A percentile compares a stretch with the other conserved stretches of the same genome.
Evolutionary conservation across 2,113 vertebrate species (phyloP).

Genomic region (Lasiurus borealis): DNA sequence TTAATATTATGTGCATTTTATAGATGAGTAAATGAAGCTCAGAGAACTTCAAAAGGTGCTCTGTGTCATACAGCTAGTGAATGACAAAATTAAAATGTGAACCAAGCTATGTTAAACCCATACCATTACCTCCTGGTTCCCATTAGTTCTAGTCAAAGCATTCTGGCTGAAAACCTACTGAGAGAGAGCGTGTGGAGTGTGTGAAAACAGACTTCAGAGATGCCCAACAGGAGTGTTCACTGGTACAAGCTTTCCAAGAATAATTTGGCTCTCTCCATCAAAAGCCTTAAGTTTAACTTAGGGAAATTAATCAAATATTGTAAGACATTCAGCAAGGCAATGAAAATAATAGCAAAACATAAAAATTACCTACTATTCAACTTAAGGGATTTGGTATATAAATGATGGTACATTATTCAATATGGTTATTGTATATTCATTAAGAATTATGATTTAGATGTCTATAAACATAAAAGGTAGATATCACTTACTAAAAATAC

Average conservation of each 20-base stretch:
- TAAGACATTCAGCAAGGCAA: background rate
- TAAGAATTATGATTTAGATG: slow-evolving; percentile 30
- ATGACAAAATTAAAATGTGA: slow-evolving; percentile 7
- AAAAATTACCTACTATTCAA: background rate
- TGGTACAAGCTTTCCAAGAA: background rate
- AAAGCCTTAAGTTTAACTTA: background rate
- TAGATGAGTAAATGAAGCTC: background rate
- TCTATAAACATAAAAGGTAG: background rate
- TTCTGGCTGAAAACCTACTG: background rate
- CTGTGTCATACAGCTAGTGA: background rate
- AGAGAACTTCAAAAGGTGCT: background rate
- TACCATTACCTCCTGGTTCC: background rate
- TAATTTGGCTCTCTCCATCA: background rate
- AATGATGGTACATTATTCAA: background rate
- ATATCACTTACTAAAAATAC: background rate
- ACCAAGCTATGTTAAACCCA: background rate
- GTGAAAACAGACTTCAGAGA: background rate
- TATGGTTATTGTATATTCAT: background rate
- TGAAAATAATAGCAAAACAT: background rate
- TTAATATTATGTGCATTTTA: background rate
- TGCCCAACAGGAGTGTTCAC: background rate
- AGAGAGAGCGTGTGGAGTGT: background rate
- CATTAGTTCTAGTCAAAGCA: background rate
- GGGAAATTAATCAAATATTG: background rate
- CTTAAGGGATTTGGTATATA: background rate